phyloP scores from a whole-genome alignment of 1,140 invertebrate genomes.

The Myzus persicae region DNA sequence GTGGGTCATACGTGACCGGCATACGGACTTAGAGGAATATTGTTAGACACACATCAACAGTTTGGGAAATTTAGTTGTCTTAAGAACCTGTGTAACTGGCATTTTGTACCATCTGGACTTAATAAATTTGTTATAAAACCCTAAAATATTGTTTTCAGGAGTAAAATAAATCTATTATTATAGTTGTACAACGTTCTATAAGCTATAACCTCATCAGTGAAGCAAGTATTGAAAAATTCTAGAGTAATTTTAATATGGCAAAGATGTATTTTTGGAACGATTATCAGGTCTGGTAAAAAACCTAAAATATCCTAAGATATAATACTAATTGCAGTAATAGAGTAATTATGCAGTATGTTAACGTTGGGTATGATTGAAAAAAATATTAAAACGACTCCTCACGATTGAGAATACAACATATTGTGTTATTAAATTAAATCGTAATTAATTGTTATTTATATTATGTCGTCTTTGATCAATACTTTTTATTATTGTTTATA shows the following conservation, averaged over 20 bases:
- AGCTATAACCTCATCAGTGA: not conserved
- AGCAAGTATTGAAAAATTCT: not conserved
- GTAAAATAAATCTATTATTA: not conserved
- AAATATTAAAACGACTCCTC: not conserved
- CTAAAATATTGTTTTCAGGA: not conserved
- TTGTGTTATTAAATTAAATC: not conserved
- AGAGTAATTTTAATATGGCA: not conserved
- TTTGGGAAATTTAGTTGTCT: too few relatives aligned
- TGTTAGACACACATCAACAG: not conserved
- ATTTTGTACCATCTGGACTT: too few relatives aligned
- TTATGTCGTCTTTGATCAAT: not conserved
- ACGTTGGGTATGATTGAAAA: not conserved
- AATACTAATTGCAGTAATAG: not conserved
- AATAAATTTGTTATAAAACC: not conserved
- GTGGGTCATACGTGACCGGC: not conserved
- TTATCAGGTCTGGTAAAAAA: not conserved
- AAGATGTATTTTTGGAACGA: not conserved
- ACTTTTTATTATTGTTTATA: not conserved
- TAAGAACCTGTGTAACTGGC: too few relatives aligned
- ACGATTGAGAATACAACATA: too few relatives aligned
- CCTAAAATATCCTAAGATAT: too few relatives aligned
- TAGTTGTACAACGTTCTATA: not conserved
- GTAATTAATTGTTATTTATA: not conserved
- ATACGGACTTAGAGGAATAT: not conserved
- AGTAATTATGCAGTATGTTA: not conserved